These are phyloP conservation scores for Frankliniella fusca DNA, from an alignment of 2,888 invertebrate species.

Conservation along the genomic window DNA sequence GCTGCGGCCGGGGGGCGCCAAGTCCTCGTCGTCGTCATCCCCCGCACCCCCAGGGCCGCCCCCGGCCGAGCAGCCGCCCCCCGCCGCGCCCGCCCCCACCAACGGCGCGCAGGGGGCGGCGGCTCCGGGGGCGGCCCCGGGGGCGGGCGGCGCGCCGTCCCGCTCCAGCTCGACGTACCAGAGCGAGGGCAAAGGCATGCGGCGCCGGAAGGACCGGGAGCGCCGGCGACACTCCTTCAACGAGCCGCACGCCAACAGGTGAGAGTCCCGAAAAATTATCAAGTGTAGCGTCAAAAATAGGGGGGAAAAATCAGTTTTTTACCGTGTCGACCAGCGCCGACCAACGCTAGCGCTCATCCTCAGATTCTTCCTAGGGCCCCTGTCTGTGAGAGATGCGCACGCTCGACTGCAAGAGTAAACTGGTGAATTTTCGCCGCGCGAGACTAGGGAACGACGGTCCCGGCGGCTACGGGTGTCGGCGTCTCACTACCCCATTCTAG, in stretches of 20 bases:
- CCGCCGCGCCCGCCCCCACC: background rate
- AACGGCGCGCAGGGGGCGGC: background rate
- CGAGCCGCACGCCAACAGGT: slow-evolving; percentile 33
- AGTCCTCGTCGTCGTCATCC: background rate
- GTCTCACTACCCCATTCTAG: too few species aligned
- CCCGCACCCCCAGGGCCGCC: background rate
- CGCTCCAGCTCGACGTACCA: slow-evolving; percentile 36
- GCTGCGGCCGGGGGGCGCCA: slow-evolving; percentile 33
- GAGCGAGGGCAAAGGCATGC: slow-evolving; percentile 38
- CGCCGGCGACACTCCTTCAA: slow-evolving; percentile 38
- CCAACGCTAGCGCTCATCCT: too few species aligned
- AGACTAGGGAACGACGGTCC: too few species aligned
- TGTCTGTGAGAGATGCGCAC: too few species aligned
- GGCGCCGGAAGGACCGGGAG: slow-evolving; percentile 36
- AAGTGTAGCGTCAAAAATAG: too few species aligned
- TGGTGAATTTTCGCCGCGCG: too few species aligned
- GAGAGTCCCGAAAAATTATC: too few species aligned
- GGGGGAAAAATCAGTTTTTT: too few species aligned
- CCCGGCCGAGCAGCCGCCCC: background rate
- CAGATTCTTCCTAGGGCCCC: too few species aligned
- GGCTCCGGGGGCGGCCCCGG: background rate
- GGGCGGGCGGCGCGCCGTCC: slow-evolving; percentile 10
- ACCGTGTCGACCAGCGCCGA: too few species aligned
- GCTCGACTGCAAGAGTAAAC: too few species aligned
- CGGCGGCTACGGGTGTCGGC: too few species aligned